Evolutionary conservation across 2,888 invertebrate species (phyloP), one percentile per base, ranked within the genome.

Genomic region (Dilophus febrilis): DNA sequence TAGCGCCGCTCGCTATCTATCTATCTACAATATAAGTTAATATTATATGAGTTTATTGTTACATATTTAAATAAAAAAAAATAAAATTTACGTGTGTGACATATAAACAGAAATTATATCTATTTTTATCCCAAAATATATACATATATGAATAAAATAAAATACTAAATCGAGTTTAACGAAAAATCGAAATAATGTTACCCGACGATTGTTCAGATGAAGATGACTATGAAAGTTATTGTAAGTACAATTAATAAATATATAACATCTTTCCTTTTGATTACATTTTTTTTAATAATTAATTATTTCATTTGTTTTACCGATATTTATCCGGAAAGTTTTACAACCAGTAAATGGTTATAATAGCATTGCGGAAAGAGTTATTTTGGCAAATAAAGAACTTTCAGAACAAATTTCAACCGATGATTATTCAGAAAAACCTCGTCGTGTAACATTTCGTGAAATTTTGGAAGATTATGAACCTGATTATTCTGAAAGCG

Each of bases 301-400:
- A 13, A 31, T 31, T n/a, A 13, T 31, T 31, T 11, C 7, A 31
- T 11, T 31, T 6, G 14, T 31, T n/a, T 31, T 13, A 6, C n/a
- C 12, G 11, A 14, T 4, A 14, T 16, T 10, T 33, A 4, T 33
- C 14, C 8, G 5, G 3, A 38, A 45, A 64, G 64, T 64, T 54
- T 50, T 65, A 19, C 60, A 61, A 49, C 64, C 64, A 34, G 64
- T 66, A 27, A 65, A 66, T 43, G 68, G 67, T 35, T 70, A 70
- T 51, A 67, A 69, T 49, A n/a, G n/a, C n/a, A 66, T 70, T 42
- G 58, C 62, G 43, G 66, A 68, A 48, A 69, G 66, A 55, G 61
- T 70, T 13, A 64, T 64, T 50, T 61, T 65, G 49, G 70, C 70
- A 31, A 70, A 70, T 50, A 58, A 63, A 44, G 64, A 61, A 48